These are phyloP conservation scores for Pammene fasciana DNA, from an alignment of 2,888 invertebrate genomes.

Conservation along the genomic window DNA sequence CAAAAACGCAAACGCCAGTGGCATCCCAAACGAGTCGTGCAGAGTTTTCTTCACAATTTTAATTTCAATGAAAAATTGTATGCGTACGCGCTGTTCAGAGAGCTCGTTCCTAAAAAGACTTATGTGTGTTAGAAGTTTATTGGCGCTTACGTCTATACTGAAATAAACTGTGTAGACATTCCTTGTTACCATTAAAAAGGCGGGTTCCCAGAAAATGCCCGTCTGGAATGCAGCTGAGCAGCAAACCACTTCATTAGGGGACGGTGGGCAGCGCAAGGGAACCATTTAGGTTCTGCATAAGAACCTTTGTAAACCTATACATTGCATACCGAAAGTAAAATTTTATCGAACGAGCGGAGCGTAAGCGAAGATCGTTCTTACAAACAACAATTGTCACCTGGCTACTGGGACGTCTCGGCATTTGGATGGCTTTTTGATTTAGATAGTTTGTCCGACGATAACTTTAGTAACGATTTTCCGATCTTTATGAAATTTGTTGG, in stretches of 20 bases:
- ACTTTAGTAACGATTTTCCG: no score
- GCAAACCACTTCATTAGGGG: slow-evolving; percentile 67
- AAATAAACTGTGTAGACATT: slow-evolving; percentile 53
- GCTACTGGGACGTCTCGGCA: no score
- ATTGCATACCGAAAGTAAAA: no score
- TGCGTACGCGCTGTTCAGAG: slow-evolving; percentile 58
- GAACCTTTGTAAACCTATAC: neutral
- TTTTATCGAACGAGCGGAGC: no score
- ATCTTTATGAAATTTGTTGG: no score
- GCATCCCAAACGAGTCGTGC: slow-evolving; percentile 54
- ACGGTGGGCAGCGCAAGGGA: slow-evolving; percentile 50
- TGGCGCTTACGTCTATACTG: neutral
- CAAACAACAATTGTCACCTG: no score
- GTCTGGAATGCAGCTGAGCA: slow-evolving; percentile 68
- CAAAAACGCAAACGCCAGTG: slow-evolving; percentile 64
- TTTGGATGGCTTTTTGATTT: no score
- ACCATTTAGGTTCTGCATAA: slow-evolving; percentile 41
- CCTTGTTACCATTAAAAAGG: slow-evolving; percentile 67
- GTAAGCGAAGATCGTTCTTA: no score
- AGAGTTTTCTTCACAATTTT: slow-evolving; percentile 63
- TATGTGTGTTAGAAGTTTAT: neutral
- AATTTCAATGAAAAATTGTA: slow-evolving; percentile 80
- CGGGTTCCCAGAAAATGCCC: slow-evolving; percentile 74
- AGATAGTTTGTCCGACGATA: no score
- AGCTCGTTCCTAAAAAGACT: slow-evolving; percentile 47